Conservation (phyloP, 1,140 invertebrate species). For the Tetramorium parvispinum region DNA sequence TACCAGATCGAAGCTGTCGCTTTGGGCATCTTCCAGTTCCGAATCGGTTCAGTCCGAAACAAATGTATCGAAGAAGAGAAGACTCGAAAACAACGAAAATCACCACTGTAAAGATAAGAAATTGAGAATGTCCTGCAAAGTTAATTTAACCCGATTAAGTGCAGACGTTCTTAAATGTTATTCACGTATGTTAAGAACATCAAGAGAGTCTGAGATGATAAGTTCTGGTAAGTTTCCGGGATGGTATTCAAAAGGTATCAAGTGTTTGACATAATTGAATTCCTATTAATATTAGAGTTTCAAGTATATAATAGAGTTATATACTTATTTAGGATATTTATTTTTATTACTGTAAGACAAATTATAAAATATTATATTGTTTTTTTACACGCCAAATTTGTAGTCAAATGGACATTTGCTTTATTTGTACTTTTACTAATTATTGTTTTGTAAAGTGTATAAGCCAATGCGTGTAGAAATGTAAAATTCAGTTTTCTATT, state of each 20-base stretch:
- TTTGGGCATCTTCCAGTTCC: constrained; percentile 58
- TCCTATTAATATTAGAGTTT: neutral
- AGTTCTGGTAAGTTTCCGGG: constrained; percentile 74
- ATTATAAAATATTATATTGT: neutral
- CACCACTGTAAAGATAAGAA: constrained; percentile 71
- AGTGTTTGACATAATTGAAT: constrained; percentile 24
- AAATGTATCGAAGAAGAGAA: constrained; percentile 24
- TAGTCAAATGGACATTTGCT: too few species aligned
- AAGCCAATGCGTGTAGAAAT: too few species aligned
- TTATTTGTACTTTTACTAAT: too few species aligned
- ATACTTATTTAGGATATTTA: neutral
- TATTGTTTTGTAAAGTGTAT: too few species aligned
- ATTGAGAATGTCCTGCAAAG: constrained; percentile 68
- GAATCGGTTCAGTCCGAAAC: constrained; percentile 6
- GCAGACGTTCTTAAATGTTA: constrained; percentile 69
- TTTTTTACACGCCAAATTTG: neutral
- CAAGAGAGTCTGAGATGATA: too few species aligned
- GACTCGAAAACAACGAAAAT: constrained; percentile 58
- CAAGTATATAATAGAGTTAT: neutral
- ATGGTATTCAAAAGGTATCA: constrained; percentile 78
- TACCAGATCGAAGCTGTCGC: constrained; percentile 22
- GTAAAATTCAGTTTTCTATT: too few species aligned
- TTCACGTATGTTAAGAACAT: constrained; percentile 71
- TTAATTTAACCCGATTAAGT: constrained; percentile 70
- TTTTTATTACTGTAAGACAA: neutral